A percentile compares a stretch with the other conserved stretches of the same genome.
These are phyloP conservation scores for Avahi laniger DNA, from an alignment of 2,797 vertebrate species.

Conservation along the genomic window DNA sequence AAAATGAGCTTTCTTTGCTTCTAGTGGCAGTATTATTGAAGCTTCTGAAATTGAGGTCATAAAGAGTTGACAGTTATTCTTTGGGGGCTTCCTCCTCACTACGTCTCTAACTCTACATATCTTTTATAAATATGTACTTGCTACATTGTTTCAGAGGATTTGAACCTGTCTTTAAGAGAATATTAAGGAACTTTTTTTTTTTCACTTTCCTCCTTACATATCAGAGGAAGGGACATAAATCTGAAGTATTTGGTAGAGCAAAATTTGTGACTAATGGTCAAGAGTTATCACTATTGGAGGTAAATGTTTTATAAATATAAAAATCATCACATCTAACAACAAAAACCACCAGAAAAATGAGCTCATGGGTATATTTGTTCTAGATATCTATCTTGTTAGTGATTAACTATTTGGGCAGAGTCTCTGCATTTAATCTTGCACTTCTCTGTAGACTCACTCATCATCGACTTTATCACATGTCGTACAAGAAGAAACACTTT, in stretches of 20 bases:
- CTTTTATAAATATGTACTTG: not conserved
- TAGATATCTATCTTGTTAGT: not conserved
- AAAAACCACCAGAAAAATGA: not conserved
- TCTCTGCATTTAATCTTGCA: not conserved
- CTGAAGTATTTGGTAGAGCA: not conserved
- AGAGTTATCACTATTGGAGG: not conserved
- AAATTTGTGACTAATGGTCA: not conserved
- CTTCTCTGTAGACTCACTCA: not conserved
- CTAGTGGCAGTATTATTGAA: slow-evolving; percentile 51
- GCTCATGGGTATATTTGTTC: not conserved
- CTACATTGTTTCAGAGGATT: not conserved
- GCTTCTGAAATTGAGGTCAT: slow-evolving; percentile 52
- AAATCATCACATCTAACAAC: not conserved
- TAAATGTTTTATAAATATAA: not conserved
- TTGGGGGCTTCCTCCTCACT: not conserved
- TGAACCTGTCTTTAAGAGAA: not conserved
- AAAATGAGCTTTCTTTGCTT: slow-evolving; percentile 67
- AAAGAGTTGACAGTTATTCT: slow-evolving; percentile 45
- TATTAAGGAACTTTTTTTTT: not conserved
- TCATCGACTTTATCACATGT: not conserved
- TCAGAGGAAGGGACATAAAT: not conserved
- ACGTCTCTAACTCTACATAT: not conserved
- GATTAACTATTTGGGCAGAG: not conserved
- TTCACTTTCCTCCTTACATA: not conserved
- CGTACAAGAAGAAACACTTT: not conserved